A percentile compares a stretch with the other conserved stretches of the same genome.
Conservation (phyloP, 2,113 vertebrate species). For the Leptodactylus fuscus region DNA sequence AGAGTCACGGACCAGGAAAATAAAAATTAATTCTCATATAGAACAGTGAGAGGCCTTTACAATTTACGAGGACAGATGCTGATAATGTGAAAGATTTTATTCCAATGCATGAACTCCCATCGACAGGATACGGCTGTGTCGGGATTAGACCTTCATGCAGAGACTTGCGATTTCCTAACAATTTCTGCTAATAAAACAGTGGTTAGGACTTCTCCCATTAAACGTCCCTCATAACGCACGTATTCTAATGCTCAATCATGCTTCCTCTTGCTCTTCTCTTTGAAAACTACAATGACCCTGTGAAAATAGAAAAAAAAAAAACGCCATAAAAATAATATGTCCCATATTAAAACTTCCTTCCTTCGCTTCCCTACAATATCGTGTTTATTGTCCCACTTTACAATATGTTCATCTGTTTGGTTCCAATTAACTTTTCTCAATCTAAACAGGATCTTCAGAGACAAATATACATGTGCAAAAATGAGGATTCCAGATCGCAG, state of each 20-base stretch:
- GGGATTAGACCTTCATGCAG: background rate
- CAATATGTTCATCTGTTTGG: background rate
- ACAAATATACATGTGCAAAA: background rate
- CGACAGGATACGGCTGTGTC: background rate
- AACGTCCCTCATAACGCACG: background rate
- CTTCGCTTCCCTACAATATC: background rate
- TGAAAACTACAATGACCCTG: background rate
- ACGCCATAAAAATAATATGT: background rate
- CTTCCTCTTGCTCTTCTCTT: background rate
- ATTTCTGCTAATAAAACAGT: slow-evolving; percentile 13
- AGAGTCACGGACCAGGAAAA: slow-evolving; percentile 37
- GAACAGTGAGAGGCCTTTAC: slow-evolving; percentile 31
- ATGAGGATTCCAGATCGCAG: background rate
- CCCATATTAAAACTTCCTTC: background rate
- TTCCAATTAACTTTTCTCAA: background rate
- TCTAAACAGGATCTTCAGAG: background rate
- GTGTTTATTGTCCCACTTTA: background rate
- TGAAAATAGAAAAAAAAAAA: background rate
- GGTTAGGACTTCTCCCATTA: slow-evolving; percentile 14
- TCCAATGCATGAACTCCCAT: slow-evolving; percentile 22
- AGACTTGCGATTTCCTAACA: slow-evolving; percentile 1
- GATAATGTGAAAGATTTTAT: slow-evolving; percentile 19
- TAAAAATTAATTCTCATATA: slow-evolving; percentile 36
- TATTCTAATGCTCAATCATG: background rate
- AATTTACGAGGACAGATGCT: slow-evolving; percentile 36